A percentile compares a stretch with the other conserved stretches of the same genome.
phyloP scores from a whole-genome alignment of 2,113 vertebrate species.

The Oreochromis niloticus region DNA sequence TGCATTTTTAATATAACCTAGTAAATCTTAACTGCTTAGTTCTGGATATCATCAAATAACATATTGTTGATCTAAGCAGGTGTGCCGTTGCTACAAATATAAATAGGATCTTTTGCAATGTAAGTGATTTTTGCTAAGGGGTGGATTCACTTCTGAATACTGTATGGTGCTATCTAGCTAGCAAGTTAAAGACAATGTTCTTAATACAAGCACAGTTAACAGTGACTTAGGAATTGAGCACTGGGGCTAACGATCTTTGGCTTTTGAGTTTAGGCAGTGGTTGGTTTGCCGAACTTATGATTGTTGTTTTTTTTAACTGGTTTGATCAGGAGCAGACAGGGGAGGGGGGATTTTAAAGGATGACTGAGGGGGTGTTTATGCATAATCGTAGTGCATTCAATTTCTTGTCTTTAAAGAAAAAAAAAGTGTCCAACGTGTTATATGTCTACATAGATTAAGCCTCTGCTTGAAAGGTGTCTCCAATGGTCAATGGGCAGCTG shows the following conservation, averaged over 20 bases:
- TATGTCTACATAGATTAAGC: background rate
- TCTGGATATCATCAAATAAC: background rate
- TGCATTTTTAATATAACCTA: background rate
- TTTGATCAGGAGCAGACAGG: background rate
- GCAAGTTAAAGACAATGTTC: background rate
- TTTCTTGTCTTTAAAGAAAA: background rate
- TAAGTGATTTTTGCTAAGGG: background rate
- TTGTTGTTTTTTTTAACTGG: background rate
- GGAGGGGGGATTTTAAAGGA: background rate
- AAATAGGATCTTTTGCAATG: background rate
- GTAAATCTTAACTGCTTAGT: background rate
- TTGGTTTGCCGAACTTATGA: background rate
- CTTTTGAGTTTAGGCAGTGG: accelerated
- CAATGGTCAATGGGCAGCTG: background rate
- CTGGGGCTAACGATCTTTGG: accelerated
- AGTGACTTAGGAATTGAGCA: background rate
- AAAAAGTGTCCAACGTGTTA: background rate
- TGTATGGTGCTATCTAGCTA: background rate
- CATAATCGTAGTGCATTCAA: accelerated
- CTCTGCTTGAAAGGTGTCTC: background rate
- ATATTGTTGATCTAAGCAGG: accelerated
- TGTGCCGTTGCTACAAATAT: background rate
- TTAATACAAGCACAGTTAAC: background rate
- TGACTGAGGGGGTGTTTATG: accelerated
- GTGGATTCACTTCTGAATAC: background rate